A percentile compares a stretch with the other conserved stretches of the same genome.
phyloP scores from a whole-genome alignment of 2,797 vertebrate genomes.

The Eulemur albifrons region DNA sequence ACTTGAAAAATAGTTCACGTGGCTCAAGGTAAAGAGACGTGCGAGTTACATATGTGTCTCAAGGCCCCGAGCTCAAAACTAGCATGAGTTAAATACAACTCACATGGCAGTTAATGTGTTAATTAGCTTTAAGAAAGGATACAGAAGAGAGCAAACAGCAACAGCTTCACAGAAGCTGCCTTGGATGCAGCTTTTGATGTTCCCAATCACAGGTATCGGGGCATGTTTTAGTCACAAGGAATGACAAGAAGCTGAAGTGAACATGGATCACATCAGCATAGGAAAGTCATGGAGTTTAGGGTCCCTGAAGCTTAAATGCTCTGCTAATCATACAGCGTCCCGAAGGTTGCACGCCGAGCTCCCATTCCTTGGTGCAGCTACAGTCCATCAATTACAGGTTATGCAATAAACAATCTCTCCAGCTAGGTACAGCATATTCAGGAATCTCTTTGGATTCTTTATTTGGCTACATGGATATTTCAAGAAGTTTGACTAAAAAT shows the following conservation, averaged over 20 bases:
- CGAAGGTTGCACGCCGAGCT: neutral
- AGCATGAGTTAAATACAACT: no score
- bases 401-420: neutral
- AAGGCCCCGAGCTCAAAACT: no score
- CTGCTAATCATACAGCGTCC: neutral
- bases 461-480: neutral
- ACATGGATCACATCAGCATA: neutral
- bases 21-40: no score
- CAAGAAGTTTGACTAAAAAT: neutral
- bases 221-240: neutral
- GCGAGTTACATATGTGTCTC: no score
- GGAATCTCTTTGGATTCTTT: neutral
- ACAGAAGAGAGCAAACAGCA: neutral
- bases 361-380: neutral
- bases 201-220: neutral
- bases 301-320: neutral
- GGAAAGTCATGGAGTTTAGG: neutral
- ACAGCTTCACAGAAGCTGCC: neutral
- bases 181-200: neutral
- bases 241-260: neutral
- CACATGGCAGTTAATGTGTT: no score
- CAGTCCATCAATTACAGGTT: neutral
- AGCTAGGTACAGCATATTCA: neutral
- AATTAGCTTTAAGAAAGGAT: neutral
- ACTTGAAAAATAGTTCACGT: no score